Conservation (phyloP, 2,888 invertebrate genomes). For the Lysandra bellargus region DNA sequence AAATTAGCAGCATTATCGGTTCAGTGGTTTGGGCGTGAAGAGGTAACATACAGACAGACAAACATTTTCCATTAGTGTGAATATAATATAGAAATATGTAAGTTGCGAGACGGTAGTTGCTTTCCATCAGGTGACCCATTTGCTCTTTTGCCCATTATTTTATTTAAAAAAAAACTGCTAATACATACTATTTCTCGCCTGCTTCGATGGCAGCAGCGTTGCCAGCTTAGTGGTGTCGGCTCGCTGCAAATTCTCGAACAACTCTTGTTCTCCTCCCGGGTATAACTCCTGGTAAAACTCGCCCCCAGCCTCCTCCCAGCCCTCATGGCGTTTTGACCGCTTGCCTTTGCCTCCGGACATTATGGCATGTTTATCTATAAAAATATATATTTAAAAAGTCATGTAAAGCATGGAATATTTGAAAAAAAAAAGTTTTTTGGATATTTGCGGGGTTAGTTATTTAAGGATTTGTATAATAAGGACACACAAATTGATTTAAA, state of each 20-base stretch:
- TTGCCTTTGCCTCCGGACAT: slow-evolving; percentile 75
- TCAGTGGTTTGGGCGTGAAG: too few relatives aligned
- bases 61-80: too few relatives aligned
- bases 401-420: neutral
- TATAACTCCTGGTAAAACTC: slow-evolving; percentile 93
- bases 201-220: slow-evolving; percentile 89
- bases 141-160: too few relatives aligned
- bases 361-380: slow-evolving; percentile 44
- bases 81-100: too few relatives aligned
- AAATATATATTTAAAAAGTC: neutral
- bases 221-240: slow-evolving; percentile 87
- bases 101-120: too few relatives aligned
- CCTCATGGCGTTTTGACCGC: slow-evolving; percentile 64
- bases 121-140: too few relatives aligned
- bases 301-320: slow-evolving; percentile 92
- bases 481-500: too few relatives aligned
- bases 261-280: slow-evolving; percentile 82
- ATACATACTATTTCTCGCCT: slow-evolving; percentile 84
- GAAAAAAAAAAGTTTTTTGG: neutral
- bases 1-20: too few relatives aligned
- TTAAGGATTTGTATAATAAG: too few relatives aligned
- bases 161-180: too few relatives aligned
- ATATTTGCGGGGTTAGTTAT: too few relatives aligned
- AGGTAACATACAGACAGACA: too few relatives aligned
- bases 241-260: slow-evolving; percentile 85